phyloP scores from a whole-genome alignment of 2,797 vertebrate species.

The Dryobates pubescens region DNA sequence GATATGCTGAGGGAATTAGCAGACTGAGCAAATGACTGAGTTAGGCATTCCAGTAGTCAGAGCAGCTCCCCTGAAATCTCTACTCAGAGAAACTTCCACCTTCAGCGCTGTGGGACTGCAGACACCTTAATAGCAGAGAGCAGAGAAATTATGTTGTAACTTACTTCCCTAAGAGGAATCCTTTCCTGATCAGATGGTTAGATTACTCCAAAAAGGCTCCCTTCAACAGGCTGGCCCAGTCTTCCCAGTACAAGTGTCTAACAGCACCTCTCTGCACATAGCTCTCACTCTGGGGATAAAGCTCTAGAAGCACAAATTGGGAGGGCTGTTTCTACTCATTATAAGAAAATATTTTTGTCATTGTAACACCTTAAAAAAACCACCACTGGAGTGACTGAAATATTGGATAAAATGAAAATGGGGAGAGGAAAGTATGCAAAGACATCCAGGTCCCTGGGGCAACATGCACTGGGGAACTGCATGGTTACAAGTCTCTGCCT shows the following conservation, averaged over 20 bases:
- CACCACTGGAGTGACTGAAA: neutral
- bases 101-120: neutral
- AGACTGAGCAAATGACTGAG: neutral
- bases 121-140: neutral
- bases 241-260: neutral
- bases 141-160: neutral
- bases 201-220: neutral
- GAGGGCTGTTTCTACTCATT: neutral
- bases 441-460: neutral
- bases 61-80: neutral
- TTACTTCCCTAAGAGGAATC: neutral
- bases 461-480: accelerated
- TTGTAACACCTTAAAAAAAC: neutral
- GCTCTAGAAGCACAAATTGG: neutral
- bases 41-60: neutral
- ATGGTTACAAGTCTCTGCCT: neutral
- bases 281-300: neutral
- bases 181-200: neutral
- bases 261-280: neutral
- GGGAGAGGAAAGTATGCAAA: neutral
- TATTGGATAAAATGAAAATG: neutral
- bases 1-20: neutral
- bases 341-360: neutral
- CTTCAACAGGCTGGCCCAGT: neutral
- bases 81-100: neutral